Conservation (phyloP, 2,113 vertebrate species). For the Bos indicus region DNA sequence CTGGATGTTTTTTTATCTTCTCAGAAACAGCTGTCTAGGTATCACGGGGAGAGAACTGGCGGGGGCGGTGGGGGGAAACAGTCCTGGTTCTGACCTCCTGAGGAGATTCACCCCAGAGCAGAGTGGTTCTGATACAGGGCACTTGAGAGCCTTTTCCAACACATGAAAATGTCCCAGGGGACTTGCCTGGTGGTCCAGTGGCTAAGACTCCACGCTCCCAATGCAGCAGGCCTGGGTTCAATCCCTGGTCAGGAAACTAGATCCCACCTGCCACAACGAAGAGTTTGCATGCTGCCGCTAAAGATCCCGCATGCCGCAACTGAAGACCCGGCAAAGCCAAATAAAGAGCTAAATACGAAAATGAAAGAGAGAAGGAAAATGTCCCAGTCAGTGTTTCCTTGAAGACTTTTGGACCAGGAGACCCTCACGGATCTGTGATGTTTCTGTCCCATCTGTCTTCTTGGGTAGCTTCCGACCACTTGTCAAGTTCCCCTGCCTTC, state of each 20-base stretch:
- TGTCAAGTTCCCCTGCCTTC: not conserved
- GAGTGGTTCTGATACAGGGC: not conserved
- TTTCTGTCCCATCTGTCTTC: not conserved
- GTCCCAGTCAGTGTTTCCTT: not conserved
- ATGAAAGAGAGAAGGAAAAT: not conserved
- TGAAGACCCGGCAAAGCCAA: not conserved
- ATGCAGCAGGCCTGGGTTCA: not conserved
- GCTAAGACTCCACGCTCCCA: not conserved
- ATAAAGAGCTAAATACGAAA: not conserved
- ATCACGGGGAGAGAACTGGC: not conserved
- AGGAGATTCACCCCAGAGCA: not conserved
- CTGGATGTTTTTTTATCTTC: not conserved
- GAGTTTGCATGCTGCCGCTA: not conserved
- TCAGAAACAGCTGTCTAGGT: not conserved
- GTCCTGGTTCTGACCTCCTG: not conserved
- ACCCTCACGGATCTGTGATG: not conserved
- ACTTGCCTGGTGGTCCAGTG: not conserved
- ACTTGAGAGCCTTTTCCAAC: not conserved
- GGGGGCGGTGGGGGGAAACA: accelerated
- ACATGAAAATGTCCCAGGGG: not conserved
- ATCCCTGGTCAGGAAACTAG: not conserved
- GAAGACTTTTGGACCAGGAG: not conserved
- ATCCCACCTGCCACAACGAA: not conserved
- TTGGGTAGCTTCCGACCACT: not conserved
- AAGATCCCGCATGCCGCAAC: not conserved